Percentiles rank a stretch among this genome's conserved stretches.
phyloP scores from a whole-genome alignment of 2,797 vertebrate species.

The Galaxias olidus region DNA sequence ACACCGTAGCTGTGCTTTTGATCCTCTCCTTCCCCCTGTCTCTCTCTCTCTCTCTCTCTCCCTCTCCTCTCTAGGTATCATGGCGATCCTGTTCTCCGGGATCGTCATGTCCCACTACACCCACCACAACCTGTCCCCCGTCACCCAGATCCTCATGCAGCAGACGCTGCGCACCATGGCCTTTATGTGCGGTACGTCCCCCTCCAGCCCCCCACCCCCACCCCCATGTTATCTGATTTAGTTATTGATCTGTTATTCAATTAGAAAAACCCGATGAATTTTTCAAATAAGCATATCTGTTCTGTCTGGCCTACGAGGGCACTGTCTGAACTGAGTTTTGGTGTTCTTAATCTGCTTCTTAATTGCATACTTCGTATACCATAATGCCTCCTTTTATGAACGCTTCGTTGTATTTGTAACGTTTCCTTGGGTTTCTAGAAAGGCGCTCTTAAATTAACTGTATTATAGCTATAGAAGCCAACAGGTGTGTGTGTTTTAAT shows the following conservation, averaged over 20 bases:
- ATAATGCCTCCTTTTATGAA: too few relatives aligned
- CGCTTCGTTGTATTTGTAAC: too few relatives aligned
- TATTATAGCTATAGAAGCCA: too few relatives aligned
- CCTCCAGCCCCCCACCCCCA: neutral
- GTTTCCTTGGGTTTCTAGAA: too few relatives aligned
- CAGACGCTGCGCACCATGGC: constrained; percentile 94
- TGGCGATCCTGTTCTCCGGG: constrained; percentile 98
- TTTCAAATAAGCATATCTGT: too few relatives aligned
- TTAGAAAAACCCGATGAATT: too few relatives aligned
- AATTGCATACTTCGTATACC: too few relatives aligned
- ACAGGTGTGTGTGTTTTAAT: neutral
- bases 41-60: neutral
- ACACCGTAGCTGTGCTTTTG: neutral
- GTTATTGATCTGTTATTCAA: too few relatives aligned
- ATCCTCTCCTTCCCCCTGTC: neutral
- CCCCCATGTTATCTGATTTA: neutral
- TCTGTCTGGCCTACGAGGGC: too few relatives aligned
- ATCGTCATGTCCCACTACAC: constrained; percentile 99
- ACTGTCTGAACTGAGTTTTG: too few relatives aligned
- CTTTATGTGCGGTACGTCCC: constrained; percentile 90
- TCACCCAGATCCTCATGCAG: constrained; percentile 99
- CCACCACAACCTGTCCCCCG: constrained; percentile 96
- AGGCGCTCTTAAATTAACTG: too few relatives aligned
- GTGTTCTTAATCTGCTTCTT: too few relatives aligned
- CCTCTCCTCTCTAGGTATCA: constrained; percentile 83